phyloP scores from a whole-genome alignment of 1,140 invertebrate genomes.

The Drosophila ambigua region DNA sequence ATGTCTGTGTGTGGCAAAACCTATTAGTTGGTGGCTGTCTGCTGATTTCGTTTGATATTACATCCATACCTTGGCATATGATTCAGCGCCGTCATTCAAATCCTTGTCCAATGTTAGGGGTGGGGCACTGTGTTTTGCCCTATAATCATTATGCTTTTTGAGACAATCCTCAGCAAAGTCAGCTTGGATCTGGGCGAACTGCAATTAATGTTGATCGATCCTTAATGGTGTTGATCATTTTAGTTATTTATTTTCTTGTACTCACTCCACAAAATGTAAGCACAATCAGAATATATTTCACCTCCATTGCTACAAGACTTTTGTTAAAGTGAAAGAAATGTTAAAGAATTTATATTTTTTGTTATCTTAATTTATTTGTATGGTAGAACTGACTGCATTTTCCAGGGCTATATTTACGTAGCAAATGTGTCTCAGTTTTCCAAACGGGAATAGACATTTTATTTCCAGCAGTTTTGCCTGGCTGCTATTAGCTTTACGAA shows the following conservation, averaged over 20 bases:
- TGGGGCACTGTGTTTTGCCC: conserved; percentile 3
- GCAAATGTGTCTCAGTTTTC: neutral
- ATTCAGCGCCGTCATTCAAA: neutral
- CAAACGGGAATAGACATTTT: neutral
- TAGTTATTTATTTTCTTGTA: neutral
- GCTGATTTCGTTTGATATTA: neutral
- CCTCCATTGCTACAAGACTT: neutral
- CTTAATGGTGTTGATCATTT: neutral
- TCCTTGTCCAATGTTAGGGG: neutral
- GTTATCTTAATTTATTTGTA: neutral
- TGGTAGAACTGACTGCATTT: no score
- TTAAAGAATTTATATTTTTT: no score
- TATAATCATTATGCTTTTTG: conserved; percentile 11
- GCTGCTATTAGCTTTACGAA: conserved; percentile 12
- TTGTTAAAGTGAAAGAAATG: neutral
- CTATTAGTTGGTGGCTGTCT: no score
- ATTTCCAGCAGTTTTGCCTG: neutral
- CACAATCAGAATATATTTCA: neutral
- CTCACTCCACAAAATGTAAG: neutral
- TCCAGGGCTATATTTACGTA: neutral
- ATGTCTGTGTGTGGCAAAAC: neutral
- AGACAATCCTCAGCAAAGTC: conserved; percentile 4
- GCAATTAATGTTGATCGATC: neutral
- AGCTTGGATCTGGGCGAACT: conserved; percentile 1
- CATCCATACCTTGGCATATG: conserved; percentile 17